A percentile compares a stretch with the other conserved stretches of the same genome.
These are phyloP conservation scores for Drosophila lutescens DNA, from an alignment of 2,888 invertebrate genomes.

Conservation along the genomic window DNA sequence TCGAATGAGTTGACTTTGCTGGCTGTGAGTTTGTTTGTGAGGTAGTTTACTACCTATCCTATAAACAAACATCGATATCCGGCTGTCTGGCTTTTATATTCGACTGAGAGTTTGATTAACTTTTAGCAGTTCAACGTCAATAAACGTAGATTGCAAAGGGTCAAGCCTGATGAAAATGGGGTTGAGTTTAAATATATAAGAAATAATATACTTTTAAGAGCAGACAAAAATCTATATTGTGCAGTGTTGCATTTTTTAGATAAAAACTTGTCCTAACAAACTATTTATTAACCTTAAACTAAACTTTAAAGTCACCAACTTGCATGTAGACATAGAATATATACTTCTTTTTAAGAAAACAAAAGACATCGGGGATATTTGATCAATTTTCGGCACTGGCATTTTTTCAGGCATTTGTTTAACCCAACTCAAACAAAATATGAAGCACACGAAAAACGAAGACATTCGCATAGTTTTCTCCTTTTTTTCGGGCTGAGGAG, in stretches of 20 bases:
- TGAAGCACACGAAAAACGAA: slow-evolving; percentile 5
- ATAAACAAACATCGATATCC: slow-evolving; percentile 23
- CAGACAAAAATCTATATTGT: not conserved
- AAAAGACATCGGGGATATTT: slow-evolving; percentile 14
- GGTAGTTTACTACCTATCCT: slow-evolving; percentile 26
- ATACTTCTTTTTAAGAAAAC: not conserved
- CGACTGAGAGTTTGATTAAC: slow-evolving; percentile 19
- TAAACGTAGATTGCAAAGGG: not conserved
- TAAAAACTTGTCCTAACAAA: not conserved
- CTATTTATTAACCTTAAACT: not conserved
- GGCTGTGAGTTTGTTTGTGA: slow-evolving; percentile 14
- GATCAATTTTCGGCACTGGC: slow-evolving; percentile 25
- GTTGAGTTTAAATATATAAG: not conserved
- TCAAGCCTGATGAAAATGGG: not conserved
- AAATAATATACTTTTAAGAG: too few species aligned
- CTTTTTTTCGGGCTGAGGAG: slow-evolving; percentile 14
- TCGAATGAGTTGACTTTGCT: slow-evolving; percentile 51
- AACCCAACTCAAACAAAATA: slow-evolving; percentile 19
- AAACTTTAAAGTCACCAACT: not conserved
- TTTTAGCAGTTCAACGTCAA: slow-evolving; percentile 13
- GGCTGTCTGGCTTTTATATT: slow-evolving; percentile 23
- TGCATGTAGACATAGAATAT: not conserved
- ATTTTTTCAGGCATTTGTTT: slow-evolving; percentile 30
- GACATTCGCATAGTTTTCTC: slow-evolving; percentile 13
- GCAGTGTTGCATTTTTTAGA: not conserved